Percentiles rank a stretch among this genome's conserved stretches.
These are phyloP conservation scores for Micromys minutus DNA, from an alignment of 2,113 vertebrate species.

Conservation along the genomic window DNA sequence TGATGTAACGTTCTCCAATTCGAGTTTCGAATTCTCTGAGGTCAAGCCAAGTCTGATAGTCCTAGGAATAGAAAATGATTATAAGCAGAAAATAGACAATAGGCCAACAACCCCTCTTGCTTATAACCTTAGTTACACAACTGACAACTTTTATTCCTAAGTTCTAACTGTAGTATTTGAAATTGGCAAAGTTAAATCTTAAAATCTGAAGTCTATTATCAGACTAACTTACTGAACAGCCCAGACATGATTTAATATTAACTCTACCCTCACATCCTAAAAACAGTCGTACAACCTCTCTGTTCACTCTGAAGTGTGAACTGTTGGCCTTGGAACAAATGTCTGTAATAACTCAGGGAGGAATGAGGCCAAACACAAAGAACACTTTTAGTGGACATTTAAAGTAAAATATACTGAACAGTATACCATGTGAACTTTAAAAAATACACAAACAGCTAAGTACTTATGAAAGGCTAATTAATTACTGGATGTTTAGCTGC, in stretches of 20 bases:
- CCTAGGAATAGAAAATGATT: slow-evolving; percentile 84
- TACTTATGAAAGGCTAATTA: neutral
- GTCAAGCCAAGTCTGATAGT: slow-evolving; percentile 99
- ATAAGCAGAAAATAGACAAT: slow-evolving; percentile 35
- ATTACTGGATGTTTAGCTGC: neutral
- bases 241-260: slow-evolving; percentile 3
- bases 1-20: slow-evolving; percentile 97
- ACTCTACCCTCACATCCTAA: neutral
- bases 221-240: slow-evolving; percentile 5
- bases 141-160: neutral
- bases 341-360: neutral
- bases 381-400: slow-evolving; percentile 21
- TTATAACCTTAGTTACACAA: neutral
- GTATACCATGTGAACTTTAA: neutral
- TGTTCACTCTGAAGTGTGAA: neutral
- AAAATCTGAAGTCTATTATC: neutral
- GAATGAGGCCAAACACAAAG: neutral
- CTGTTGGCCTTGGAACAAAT: neutral
- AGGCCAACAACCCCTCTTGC: neutral
- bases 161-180: slow-evolving; percentile 48
- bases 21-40: slow-evolving; percentile 98
- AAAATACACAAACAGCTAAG: neutral
- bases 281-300: neutral
- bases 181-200: neutral
- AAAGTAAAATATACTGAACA: slow-evolving; percentile 51